phyloP scores from a whole-genome alignment of 2,888 invertebrate genomes.

The Mesorhabditis spiculigera region DNA sequence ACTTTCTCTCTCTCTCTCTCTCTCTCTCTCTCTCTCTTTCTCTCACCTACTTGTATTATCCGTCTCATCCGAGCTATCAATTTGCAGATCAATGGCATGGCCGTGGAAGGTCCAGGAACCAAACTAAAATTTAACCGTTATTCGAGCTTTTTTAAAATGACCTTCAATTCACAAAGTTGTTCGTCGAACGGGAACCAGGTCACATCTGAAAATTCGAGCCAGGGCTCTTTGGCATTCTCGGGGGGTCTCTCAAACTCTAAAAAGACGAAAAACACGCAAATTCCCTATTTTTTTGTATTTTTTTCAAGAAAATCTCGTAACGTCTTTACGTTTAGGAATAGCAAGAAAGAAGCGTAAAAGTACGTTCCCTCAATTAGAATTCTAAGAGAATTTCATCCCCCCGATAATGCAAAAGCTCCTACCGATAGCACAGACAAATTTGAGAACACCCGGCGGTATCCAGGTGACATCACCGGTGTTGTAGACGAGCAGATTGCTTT shows the following conservation, averaged over 20 bases:
- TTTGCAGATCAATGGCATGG: slow-evolving; percentile 75
- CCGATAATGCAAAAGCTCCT: background rate
- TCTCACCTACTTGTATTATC: slow-evolving; percentile 21
- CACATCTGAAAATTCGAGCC: background rate
- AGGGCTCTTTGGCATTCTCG: background rate
- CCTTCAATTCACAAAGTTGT: slow-evolving; percentile 65
- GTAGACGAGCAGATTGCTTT: slow-evolving; percentile 44
- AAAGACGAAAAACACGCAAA: too few species aligned
- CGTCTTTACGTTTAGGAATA: too few species aligned
- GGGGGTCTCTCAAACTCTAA: too few species aligned
- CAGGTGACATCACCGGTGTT: slow-evolving; percentile 44
- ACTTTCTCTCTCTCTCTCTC: too few species aligned
- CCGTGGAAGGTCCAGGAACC: slow-evolving; percentile 99
- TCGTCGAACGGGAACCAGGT: slow-evolving; percentile 93
- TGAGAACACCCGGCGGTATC: slow-evolving; percentile 51
- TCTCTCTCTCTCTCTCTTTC: too few species aligned
- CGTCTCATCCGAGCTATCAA: slow-evolving; percentile 28
- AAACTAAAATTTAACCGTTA: slow-evolving; percentile 65
- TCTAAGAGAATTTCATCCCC: too few species aligned
- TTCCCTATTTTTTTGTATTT: too few species aligned
- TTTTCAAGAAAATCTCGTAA: too few species aligned
- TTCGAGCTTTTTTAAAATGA: slow-evolving; percentile 10
- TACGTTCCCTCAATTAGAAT: too few species aligned
- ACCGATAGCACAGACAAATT: slow-evolving; percentile 30
- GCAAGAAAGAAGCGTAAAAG: too few species aligned